Evolutionary conservation across 2,888 invertebrate genomes (phyloP).

Genomic region (Pandemis cinnamomeana): DNA sequence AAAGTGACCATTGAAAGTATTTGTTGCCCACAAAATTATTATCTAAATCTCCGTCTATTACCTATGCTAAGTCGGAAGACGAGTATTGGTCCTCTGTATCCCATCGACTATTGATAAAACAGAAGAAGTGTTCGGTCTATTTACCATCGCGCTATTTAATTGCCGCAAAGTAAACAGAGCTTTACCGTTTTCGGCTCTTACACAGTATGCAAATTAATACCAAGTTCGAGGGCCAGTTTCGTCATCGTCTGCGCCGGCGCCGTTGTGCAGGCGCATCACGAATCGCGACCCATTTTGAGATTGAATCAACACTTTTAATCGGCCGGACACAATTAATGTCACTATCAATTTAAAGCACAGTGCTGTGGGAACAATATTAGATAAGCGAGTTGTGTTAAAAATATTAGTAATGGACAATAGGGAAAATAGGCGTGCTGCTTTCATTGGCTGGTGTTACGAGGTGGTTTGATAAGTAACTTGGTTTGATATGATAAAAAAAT

Average conservation of each 20-base stretch:
- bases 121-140: no score
- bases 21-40: not conserved
- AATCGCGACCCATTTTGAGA: conserved; percentile 26
- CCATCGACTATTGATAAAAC: no score
- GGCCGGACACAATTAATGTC: conserved; percentile 12
- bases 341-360: conserved; percentile 3
- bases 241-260: conserved; percentile 30
- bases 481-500: no score
- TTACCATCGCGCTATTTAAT: not conserved
- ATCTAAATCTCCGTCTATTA: no score
- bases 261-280: conserved; percentile 7
- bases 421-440: not conserved
- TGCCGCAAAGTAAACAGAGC: not conserved
- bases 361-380: conserved; percentile 9
- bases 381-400: conserved; percentile 1
- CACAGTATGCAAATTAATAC: conserved; percentile 15
- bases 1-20: not conserved
- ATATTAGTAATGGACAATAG: not conserved
- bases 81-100: no score
- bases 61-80: no score
- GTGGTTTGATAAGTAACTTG: no score
- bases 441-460: not conserved
- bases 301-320: conserved; percentile 13
- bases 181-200: not conserved
- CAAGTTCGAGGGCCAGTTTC: conserved; percentile 30